These are phyloP conservation scores for Telenomus remus DNA, from an alignment of 1,140 invertebrate genomes.

Conservation along the genomic window DNA sequence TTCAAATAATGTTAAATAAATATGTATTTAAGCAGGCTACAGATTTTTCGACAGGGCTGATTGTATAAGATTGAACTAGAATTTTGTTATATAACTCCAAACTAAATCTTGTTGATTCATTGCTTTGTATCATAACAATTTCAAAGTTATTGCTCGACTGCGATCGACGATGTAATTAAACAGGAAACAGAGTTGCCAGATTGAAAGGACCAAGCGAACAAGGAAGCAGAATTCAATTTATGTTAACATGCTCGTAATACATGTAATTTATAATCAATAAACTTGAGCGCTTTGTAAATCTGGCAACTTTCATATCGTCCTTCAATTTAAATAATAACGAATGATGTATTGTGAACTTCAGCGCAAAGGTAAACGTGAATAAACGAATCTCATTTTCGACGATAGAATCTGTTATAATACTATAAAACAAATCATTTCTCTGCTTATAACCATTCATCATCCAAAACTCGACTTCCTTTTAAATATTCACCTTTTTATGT, in stretches of 20 bases:
- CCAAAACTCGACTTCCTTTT: no score
- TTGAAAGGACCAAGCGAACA: constrained; percentile 11
- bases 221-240: background rate
- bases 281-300: constrained; percentile 13
- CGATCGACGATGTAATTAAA: constrained; percentile 32
- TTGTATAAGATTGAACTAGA: constrained; percentile 5
- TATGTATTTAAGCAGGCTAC: no score
- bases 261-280: constrained; percentile 11
- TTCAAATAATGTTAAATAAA: background rate
- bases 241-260: constrained; percentile 16
- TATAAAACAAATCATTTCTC: constrained; percentile 7
- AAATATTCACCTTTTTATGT: no score
- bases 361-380: constrained; percentile 33
- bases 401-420: constrained; percentile 20
- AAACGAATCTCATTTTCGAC: constrained; percentile 33
- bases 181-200: constrained; percentile 27
- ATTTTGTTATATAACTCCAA: background rate
- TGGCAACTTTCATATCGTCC: constrained; percentile 22
- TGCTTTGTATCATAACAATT: constrained; percentile 20
- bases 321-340: constrained; percentile 13
- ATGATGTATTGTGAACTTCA: constrained; percentile 24
- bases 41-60: constrained; percentile 18
- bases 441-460: background rate
- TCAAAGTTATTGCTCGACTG: constrained; percentile 23
- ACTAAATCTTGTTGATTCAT: constrained; percentile 14